Evolutionary conservation across 2,888 invertebrate species (phyloP).

Genomic region (Pachycephus smyrnensis): DNA sequence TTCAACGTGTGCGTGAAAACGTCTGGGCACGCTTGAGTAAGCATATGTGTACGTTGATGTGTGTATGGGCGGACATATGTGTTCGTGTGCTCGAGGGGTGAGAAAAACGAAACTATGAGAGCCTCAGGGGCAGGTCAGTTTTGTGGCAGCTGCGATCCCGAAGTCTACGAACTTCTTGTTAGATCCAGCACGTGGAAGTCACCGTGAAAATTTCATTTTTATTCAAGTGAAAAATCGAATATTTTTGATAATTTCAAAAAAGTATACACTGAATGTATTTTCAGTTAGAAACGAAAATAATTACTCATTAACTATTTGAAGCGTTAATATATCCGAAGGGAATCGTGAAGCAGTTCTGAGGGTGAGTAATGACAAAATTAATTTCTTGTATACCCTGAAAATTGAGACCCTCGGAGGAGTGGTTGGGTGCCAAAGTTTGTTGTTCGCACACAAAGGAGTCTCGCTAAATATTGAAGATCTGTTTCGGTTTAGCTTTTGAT

Average conservation of each 20-base stretch:
- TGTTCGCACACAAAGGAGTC: neutral
- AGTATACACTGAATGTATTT: neutral
- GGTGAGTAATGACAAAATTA: neutral
- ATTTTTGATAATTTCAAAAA: neutral
- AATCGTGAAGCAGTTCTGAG: neutral
- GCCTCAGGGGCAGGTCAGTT: constrained; percentile 6
- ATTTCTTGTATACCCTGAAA: neutral
- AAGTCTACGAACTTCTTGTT: neutral
- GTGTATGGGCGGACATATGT: neutral
- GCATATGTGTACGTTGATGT: neutral
- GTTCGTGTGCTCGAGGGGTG: constrained; percentile 1
- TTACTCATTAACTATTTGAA: neutral
- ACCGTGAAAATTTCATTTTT: neutral
- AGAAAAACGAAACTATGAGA: constrained; percentile 1
- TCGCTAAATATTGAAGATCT: neutral
- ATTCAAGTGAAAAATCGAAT: neutral
- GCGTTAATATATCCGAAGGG: neutral
- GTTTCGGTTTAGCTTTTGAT: neutral
- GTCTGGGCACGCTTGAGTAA: neutral
- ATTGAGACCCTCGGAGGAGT: neutral
- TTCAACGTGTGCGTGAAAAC: neutral
- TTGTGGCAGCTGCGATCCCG: neutral
- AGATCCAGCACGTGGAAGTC: neutral
- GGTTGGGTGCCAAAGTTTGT: neutral
- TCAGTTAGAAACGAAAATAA: neutral